These are phyloP conservation scores for Actias luna DNA, from an alignment of 2,888 invertebrate genomes.

Conservation along the genomic window DNA sequence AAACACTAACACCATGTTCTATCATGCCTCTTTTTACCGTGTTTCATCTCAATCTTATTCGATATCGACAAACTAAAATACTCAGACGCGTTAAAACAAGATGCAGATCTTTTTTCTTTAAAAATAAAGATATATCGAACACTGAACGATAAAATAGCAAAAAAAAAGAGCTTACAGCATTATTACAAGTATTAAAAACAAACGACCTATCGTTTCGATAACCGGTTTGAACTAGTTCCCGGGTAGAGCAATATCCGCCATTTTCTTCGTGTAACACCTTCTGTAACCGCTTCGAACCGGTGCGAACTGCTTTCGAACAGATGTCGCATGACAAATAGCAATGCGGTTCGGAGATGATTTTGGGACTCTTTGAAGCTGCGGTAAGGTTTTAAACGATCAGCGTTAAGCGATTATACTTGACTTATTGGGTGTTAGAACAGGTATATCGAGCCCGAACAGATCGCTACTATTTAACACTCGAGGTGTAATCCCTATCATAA, in stretches of 20 bases:
- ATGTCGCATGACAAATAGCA: constrained; percentile 67
- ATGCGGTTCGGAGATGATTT: constrained; percentile 64
- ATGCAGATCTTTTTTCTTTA: neutral
- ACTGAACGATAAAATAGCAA: neutral
- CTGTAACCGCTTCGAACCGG: constrained; percentile 47
- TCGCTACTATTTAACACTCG: no score
- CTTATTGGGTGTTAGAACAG: no score
- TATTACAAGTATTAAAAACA: constrained; percentile 48
- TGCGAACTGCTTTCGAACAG: constrained; percentile 56
- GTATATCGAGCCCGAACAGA: no score
- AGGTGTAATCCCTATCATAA: neutral
- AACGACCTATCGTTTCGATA: constrained; percentile 30
- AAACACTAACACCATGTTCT: no score
- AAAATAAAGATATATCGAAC: neutral
- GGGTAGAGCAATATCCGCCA: constrained; percentile 15
- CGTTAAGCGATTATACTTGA: neutral
- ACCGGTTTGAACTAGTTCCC: constrained; percentile 41
- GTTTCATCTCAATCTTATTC: no score
- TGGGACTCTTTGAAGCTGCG: constrained; percentile 28
- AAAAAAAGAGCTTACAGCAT: neutral
- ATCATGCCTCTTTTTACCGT: no score
- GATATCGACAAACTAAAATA: no score
- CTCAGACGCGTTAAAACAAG: neutral
- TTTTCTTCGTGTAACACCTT: constrained; percentile 42
- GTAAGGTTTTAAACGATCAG: neutral